Conservation (phyloP, 2,113 vertebrate genomes). For the Siniperca chuatsi region DNA sequence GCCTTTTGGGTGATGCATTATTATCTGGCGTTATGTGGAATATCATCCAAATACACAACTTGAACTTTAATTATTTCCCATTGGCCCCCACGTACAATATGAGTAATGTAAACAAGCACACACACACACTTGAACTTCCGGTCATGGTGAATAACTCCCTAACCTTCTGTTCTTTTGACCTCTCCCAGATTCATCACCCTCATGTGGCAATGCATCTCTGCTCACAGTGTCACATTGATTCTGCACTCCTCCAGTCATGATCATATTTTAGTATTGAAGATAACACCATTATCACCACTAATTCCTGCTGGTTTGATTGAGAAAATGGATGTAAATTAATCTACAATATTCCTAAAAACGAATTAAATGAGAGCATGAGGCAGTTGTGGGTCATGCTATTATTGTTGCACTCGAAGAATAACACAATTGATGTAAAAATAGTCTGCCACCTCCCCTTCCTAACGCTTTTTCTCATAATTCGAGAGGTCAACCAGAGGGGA, state of each 20-base stretch:
- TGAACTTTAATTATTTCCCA: background rate
- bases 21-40: background rate
- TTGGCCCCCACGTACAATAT: no score
- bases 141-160: background rate
- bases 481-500: slow-evolving; percentile 27
- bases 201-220: background rate
- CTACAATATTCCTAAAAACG: background rate
- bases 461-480: slow-evolving; percentile 32
- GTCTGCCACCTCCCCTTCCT: slow-evolving; percentile 14
- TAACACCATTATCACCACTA: background rate
- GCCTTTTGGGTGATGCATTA: background rate
- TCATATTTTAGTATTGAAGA: background rate
- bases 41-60: background rate
- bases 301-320: background rate
- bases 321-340: slow-evolving; percentile 8
- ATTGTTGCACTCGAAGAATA: slow-evolving; percentile 47
- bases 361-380: slow-evolving; percentile 4
- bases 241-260: background rate
- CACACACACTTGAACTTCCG: slow-evolving; percentile 2
- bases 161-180: background rate
- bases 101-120: slow-evolving; percentile 1
- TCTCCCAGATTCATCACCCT: slow-evolving; percentile 41
- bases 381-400: slow-evolving; percentile 2
- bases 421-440: slow-evolving; percentile 60
- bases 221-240: slow-evolving; percentile 17